Percentiles rank a stretch among this genome's conserved stretches.
Conservation (phyloP, 2,888 invertebrate species). For the Agriopis aurantiaria region DNA sequence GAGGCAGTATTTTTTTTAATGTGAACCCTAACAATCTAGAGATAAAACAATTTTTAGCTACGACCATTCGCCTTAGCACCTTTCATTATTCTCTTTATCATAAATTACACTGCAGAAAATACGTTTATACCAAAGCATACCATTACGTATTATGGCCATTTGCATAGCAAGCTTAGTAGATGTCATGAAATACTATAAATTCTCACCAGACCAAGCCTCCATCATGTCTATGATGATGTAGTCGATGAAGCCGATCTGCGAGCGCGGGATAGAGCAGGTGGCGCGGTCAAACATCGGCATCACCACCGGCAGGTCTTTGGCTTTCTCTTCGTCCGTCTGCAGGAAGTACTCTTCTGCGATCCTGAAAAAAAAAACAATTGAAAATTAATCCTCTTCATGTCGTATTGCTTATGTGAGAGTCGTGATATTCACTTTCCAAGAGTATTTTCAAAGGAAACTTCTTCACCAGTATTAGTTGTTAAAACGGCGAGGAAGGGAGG, state of each 20-base stretch:
- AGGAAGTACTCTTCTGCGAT: conserved; percentile 99
- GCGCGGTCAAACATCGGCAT: conserved; percentile 99
- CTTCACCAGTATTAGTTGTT: no score
- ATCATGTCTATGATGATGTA: conserved; percentile 99
- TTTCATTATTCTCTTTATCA: no score
- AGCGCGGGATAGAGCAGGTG: conserved; percentile 98
- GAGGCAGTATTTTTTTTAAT: no score
- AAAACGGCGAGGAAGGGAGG: no score
- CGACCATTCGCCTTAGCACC: no score
- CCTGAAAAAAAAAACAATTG: conserved; percentile 65
- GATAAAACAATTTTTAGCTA: no score
- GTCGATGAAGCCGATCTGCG: conserved; percentile 99
- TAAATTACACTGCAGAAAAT: no score
- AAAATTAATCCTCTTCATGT: neutral
- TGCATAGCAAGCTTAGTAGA: neutral
- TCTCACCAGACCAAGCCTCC: conserved; percentile 97
- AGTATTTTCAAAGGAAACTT: no score
- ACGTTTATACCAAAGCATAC: no score
- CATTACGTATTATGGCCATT: no score
- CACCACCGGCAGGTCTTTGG: conserved; percentile 95
- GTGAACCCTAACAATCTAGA: no score
- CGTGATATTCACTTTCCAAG: no score
- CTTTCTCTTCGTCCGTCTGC: conserved; percentile 99
- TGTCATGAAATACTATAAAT: conserved; percentile 53
- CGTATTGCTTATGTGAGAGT: neutral